These are phyloP conservation scores for Drosophila pseudoananassae DNA, from an alignment of 1,140 invertebrate species.

Conservation along the genomic window DNA sequence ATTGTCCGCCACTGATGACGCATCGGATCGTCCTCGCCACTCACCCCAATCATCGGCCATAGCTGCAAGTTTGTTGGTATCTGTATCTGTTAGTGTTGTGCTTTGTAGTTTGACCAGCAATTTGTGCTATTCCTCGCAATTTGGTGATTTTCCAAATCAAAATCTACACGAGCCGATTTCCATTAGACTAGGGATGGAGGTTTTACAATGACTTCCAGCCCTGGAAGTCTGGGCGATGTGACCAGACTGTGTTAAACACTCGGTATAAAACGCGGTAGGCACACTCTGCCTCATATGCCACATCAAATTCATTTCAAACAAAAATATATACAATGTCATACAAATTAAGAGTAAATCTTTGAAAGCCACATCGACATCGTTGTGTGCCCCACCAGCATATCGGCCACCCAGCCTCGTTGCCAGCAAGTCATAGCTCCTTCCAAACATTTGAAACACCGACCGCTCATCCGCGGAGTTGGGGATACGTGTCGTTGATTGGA, in stretches of 20 bases:
- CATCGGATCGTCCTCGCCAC: slow-evolving; percentile 53
- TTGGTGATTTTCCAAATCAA: slow-evolving; percentile 55
- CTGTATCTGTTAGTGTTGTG: slow-evolving; percentile 6
- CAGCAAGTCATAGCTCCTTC: not conserved
- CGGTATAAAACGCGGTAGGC: not conserved
- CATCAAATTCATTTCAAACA: slow-evolving; percentile 30
- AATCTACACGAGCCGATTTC: slow-evolving; percentile 38
- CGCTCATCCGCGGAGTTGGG: too few relatives aligned
- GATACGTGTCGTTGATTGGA: slow-evolving; percentile 9
- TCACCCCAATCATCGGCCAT: slow-evolving; percentile 84
- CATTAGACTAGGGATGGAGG: slow-evolving; percentile 11
- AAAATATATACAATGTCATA: slow-evolving; percentile 20
- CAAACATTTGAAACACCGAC: not conserved
- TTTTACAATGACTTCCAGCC: not conserved
- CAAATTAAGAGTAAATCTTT: slow-evolving; percentile 33
- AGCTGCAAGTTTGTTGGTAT: slow-evolving; percentile 22
- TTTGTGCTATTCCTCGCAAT: slow-evolving; percentile 36
- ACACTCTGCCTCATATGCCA: slow-evolving; percentile 29
- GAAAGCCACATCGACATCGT: slow-evolving; percentile 13
- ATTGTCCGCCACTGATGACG: slow-evolving; percentile 55
- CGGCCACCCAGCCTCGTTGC: slow-evolving; percentile 3
- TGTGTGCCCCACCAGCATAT: slow-evolving; percentile 13
- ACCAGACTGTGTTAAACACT: not conserved
- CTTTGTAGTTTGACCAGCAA: slow-evolving; percentile 43
- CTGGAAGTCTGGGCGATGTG: not conserved